Evolutionary conservation across 2,113 vertebrate genomes (phyloP), one percentile per base, ranked within the genome.

Genomic region (Platichthys stellatus): DNA sequence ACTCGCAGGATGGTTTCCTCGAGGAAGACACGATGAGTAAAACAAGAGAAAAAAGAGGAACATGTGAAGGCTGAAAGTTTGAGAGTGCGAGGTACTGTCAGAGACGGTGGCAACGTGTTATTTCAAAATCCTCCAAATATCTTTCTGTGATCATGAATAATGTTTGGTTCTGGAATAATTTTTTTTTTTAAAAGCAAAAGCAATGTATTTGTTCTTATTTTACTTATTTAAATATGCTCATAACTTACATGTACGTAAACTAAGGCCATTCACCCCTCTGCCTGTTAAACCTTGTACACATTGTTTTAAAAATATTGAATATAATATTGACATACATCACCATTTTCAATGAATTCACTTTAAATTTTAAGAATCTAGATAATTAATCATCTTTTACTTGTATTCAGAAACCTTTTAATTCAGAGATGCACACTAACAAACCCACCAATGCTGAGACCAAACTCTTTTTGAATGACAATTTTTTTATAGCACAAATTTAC

Each of bases 1-100:
- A 65, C 15, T 43, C 9, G 11, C 51, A 66, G 40, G 21, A 60
- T 40, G 17, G 47, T 69, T 81, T 80, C 68, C 69, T 63, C 3
- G 0, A 64, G 23, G 28, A 1, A 35, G 28, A 77, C 0, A 7
- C 40, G 56, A 74, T 58, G 54, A 57, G 61, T 9, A 2, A 38
- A 38, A 13, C 13, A 43, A 43, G 6, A 45, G 24, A 40, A 71
- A 71, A 77, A 72, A 69, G 11, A 70, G 21, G 23, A 21, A 45
- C 21, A 74, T 54, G 57, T 56, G 14, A 65, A 49, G 59, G 12
- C 43, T 45, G 14, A 69, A 66, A 63, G 14, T 40, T 62, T n/a
- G 20, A 56, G 62, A 31, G 31, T 31, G 31, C 31, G 1, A 71
- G 13, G 18, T 24, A 3, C 15, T n/a, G 45, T n/a, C 49, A 71